Percentiles rank a stretch among this genome's conserved stretches.
These are phyloP conservation scores for Cnemophilus loriae DNA, from an alignment of 2,113 vertebrate genomes.

Conservation along the genomic window DNA sequence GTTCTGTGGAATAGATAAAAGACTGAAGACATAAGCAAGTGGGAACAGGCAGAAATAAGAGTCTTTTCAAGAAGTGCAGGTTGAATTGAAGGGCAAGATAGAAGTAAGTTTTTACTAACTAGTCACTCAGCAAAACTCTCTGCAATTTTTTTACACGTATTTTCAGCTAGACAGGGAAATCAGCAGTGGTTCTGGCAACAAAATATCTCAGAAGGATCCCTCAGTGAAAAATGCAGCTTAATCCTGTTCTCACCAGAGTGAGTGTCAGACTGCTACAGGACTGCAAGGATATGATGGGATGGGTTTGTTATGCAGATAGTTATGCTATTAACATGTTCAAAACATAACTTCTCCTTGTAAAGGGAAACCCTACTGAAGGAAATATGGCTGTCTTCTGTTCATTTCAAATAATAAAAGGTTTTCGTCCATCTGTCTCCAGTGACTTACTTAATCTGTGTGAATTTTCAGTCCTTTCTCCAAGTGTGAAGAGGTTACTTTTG, in stretches of 20 bases:
- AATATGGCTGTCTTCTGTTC: neutral
- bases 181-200: neutral
- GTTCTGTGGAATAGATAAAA: neutral
- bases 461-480: neutral
- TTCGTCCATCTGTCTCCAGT: neutral
- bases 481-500: neutral
- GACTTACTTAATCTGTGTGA: neutral
- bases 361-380: neutral
- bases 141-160: neutral
- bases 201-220: neutral
- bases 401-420: neutral
- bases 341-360: neutral
- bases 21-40: neutral
- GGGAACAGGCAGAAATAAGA: neutral
- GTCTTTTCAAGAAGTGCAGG: neutral
- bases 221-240: neutral
- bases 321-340: neutral
- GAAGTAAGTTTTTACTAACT: neutral
- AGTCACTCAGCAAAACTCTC: neutral
- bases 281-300: neutral
- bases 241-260: neutral
- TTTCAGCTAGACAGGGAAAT: neutral
- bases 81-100: neutral
- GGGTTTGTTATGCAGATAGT: neutral
- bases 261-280: neutral